phyloP scores from a whole-genome alignment of 1,140 invertebrate species.

The Formica exsecta region DNA sequence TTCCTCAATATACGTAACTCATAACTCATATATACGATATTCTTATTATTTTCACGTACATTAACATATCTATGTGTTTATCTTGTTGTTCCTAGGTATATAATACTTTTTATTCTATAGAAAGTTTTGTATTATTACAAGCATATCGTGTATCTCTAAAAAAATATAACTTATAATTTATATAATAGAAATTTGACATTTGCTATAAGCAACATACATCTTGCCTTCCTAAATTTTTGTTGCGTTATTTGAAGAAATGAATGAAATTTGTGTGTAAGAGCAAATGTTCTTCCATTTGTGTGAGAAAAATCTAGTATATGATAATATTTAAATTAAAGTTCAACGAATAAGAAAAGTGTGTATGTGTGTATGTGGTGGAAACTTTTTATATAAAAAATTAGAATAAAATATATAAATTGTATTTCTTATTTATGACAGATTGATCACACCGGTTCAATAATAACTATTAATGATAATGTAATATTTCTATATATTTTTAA shows the following conservation, averaged over 20 bases:
- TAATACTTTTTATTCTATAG: not conserved
- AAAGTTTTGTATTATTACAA: not conserved
- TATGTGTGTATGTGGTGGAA: not conserved
- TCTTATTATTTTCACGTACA: too few species aligned
- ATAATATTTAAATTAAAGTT: not conserved
- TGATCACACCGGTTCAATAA: not conserved
- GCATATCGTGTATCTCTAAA: not conserved
- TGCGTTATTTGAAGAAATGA: not conserved
- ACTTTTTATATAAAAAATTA: conserved; percentile 6
- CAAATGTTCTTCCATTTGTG: conserved; percentile 8
- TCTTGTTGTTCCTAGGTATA: not conserved
- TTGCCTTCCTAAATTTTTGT: not conserved
- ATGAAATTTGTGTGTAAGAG: not conserved
- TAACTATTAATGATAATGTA: not conserved
- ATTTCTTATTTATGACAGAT: not conserved
- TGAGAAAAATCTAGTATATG: conserved; percentile 12
- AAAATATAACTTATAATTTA: conserved; percentile 5
- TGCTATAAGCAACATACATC: not conserved
- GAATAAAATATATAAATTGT: not conserved
- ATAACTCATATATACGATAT: too few species aligned
- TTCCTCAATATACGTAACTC: not conserved
- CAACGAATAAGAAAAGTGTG: not conserved
- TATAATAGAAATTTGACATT: not conserved
- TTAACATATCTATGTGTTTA: too few species aligned
- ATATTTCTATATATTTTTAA: not conserved